Evolutionary conservation across 2,113 vertebrate genomes (phyloP), one percentile per base, ranked within the genome.

Genomic region (Grus americana): DNA sequence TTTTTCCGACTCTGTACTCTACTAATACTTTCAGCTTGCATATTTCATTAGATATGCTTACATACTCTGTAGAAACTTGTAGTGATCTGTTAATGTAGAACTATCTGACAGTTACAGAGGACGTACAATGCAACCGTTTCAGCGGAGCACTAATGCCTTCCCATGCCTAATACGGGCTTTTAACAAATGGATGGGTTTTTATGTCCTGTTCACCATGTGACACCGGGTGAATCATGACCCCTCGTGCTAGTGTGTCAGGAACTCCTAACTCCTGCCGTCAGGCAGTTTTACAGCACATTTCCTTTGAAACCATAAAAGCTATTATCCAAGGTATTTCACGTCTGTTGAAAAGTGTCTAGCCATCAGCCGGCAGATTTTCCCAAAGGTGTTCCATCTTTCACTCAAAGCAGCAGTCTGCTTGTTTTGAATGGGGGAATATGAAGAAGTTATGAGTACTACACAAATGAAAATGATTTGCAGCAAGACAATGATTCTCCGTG

Each of bases 1-100:
- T n/a, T 57, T 71, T 26, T 11, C 66, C 4, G 4, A 49, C 78
- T 93, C 83, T 26, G 2, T 73, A 57, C 76, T 67, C 68, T 46
- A 9, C 75, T 90, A 62, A 81, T 84, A 50, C 88, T 96, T 63
- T 4, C 65, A 87, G 86, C 86, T 65, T 92, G 70, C 86, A 73
- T 93, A 55, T 95, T 95, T 85, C 94, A 90, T 93, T 85, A 71
- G 92, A 2, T 73, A 22, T 55, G 89, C 86, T 91, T 29, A 26
- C 88, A 42, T 16, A 11, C 61, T 62, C 92, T 38, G 34, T 6
- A 47, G 91, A 29, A 89, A 26, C 30, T 9, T 72, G 17, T 30
- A 55, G 76, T 22, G 34, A 23, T 29, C 50, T 46, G 92, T 80
- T 75, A 10, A 5, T 17, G 61, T 24, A 62, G 76, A 71, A 1